Percentiles rank a stretch among this genome's conserved stretches.
phyloP scores from a whole-genome alignment of 2,888 invertebrate species.

The Polyommatus icarus region DNA sequence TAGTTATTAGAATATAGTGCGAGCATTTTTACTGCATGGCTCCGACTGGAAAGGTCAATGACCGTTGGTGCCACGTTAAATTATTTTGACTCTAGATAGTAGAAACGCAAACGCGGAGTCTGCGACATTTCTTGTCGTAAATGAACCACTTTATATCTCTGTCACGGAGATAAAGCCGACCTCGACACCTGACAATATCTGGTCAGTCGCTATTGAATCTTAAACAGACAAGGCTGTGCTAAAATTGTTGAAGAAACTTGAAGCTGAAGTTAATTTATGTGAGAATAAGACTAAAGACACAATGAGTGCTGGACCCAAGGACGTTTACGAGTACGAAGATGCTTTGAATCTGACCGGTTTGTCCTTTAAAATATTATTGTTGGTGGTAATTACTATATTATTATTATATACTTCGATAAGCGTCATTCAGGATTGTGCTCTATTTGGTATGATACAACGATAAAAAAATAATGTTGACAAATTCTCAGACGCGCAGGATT shows the following conservation, averaged over 20 bases:
- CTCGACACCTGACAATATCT: slow-evolving; percentile 19
- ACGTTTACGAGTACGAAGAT: slow-evolving; percentile 28
- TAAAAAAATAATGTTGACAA: too few species aligned
- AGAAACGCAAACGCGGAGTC: not conserved
- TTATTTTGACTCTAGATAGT: too few species aligned
- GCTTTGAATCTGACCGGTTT: slow-evolving; percentile 30
- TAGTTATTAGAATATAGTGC: too few species aligned
- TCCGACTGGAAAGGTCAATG: too few species aligned
- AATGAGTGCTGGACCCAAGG: slow-evolving; percentile 17
- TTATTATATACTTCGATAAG: too few species aligned
- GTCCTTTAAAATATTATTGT: not conserved
- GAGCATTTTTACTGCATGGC: too few species aligned
- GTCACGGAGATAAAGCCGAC: slow-evolving; percentile 27
- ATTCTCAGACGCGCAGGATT: too few species aligned
- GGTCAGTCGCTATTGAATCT: slow-evolving; percentile 12
- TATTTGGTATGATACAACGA: too few species aligned
- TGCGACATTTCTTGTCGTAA: not conserved
- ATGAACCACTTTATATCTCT: not conserved
- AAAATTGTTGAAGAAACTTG: not conserved
- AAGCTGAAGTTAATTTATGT: not conserved
- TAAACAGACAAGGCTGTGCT: not conserved
- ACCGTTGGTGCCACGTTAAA: too few species aligned
- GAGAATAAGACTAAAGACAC: not conserved
- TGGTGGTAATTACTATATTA: not conserved
- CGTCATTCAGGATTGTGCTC: too few species aligned